Base-by-base conservation (phyloP, 1,140 invertebrate genomes). In the Sitodiplosis mosellana region DNA sequence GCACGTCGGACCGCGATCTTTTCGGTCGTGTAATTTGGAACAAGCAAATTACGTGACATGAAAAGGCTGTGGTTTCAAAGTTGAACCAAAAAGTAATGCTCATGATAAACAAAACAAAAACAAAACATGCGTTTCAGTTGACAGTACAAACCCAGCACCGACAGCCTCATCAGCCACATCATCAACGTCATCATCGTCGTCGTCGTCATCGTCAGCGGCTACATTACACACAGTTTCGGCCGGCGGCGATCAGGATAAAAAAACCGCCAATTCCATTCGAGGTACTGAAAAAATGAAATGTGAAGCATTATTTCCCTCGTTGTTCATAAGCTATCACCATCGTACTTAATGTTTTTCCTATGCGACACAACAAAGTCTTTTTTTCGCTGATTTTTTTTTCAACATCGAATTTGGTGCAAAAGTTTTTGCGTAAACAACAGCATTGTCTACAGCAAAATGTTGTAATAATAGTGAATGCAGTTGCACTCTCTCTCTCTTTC, bases 211-310 rank as follows among this genome's bases (percentile, higher is more conserved):
- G 19, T 33, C 45, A 46, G 36, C 45, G 17, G 20, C 45, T 18
- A 33, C 33, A 33, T 46, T 15, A 20, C 33, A 46, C n/a, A n/a
- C n/a, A n/a, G n/a, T 18, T 18, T 15, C 22, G 34, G 7, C n/a
- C 10, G 47, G 33, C 17, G 33, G 14, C 59, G 64, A 60, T 58
- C 49, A 72, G 54, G 70, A 74, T 47, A 71, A 72, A 59, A 74
- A 74, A 61, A 68, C 66, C 49, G 70, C 70, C 37, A 75, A 75
- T 57, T 75, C 73, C n/a, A 76, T 76, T 49, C 65, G 73, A 74
- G 73, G 73, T 73, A 51, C 17, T 6, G 14, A 27, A 27, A 27
- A 27, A 27, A 27, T 27, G 3, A 27, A n/a, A n/a, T n/a, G n/a
- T n/a, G n/a, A n/a, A n/a, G n/a, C n/a, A n/a, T n/a, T n/a, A n/a